These are phyloP conservation scores for Pardalotus punctatus DNA, from an alignment of 2,113 vertebrate genomes.

Conservation along the genomic window DNA sequence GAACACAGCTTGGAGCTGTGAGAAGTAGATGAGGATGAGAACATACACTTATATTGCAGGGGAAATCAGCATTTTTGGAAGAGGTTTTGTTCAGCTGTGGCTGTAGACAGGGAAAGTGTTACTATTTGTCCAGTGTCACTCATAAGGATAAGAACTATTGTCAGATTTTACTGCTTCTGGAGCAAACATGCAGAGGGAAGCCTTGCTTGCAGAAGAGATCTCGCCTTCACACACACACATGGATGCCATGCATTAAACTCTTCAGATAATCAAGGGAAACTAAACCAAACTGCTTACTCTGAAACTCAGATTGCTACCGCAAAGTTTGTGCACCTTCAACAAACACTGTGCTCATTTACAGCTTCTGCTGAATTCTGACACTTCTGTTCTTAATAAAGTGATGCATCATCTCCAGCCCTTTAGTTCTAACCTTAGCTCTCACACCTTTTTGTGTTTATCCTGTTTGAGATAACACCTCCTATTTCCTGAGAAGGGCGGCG, in stretches of 20 bases:
- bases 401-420: background rate
- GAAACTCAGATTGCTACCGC: background rate
- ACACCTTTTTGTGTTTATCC: background rate
- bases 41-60: background rate
- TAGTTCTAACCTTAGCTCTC: background rate
- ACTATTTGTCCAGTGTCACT: background rate
- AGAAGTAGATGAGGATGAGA: background rate
- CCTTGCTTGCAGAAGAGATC: background rate
- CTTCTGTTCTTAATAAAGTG: background rate
- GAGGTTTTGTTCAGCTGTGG: background rate
- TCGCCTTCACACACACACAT: fast-evolving
- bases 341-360: background rate
- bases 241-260: background rate
- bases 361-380: background rate
- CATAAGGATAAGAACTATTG: background rate
- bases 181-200: background rate
- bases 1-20: background rate
- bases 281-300: background rate
- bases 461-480: background rate
- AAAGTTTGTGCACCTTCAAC: fast-evolving
- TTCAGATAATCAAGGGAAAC: background rate
- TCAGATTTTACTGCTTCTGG: background rate
- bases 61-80: background rate
- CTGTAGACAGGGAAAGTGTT: background rate
- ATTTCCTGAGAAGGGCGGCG: background rate